Base-by-base conservation (phyloP, 2,797 vertebrate species). In the Syngnathus acus region DNA sequence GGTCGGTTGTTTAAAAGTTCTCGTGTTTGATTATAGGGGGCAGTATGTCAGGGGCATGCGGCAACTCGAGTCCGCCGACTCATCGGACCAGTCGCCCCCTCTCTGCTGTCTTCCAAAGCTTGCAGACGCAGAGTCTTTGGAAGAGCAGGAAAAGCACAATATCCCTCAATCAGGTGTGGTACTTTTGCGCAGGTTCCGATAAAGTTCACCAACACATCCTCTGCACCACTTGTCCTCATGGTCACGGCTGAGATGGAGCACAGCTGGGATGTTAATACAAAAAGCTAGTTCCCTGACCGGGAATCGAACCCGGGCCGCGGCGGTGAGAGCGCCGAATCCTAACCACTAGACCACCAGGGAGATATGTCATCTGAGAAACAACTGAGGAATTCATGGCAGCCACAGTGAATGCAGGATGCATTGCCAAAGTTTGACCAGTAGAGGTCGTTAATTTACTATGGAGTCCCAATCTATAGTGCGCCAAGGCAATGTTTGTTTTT, bases 21-120 rank as follows among this genome's bases (percentile, higher is more conserved):
- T 4, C 63, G 26, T 55, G 21, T 58, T 40, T 66, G 39, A 65
- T 58, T 75, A 14, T 45, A 98, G 95, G 92, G 89, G 78, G 93
- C 86, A 32, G 82, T 62, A 45, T 87, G 88, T 82, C 84, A 0
- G 84, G 79, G 59, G 78, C 82, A 2, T 94, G 90, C 38, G 80
- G 92, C 71, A 95, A 90, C 77, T 89, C 93, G 57, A 94, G 94
- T 72, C 92, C 95, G 68, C 86, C 88, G 69, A 86, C 91, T 59
- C 85, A 93, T 65, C 90, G 93, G 67, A 90, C 92, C 67, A 92
- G 91, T 79, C 93, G 92, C 68, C 90, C 95, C 51, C 93, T 99
- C 68, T 96, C 97, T 0, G 93, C 94, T 6, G 95, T 99, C 65
- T 95, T 99, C 79, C 95, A 97, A 76, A 96, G 91, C 83, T 92